phyloP scores from a whole-genome alignment of 2,888 invertebrate species.

The Parasteatoda lunata region DNA sequence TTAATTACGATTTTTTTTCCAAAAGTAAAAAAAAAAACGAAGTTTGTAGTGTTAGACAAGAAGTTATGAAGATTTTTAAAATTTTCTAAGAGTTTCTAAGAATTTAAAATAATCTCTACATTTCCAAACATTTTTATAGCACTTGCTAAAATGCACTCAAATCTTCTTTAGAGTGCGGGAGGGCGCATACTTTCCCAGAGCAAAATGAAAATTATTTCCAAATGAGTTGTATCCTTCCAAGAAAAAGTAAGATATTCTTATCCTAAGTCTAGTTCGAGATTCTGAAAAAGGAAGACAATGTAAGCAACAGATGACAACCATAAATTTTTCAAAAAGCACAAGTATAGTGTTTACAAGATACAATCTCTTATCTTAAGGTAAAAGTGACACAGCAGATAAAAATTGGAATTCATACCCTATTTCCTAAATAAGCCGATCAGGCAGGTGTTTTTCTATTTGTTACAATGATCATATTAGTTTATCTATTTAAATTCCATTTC shows the following conservation, averaged over 20 bases:
- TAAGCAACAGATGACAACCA: conserved; percentile 35
- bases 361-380: conserved; percentile 43
- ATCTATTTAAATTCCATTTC: no score
- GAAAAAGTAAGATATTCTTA: neutral
- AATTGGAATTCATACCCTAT: conserved; percentile 34
- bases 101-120: no score
- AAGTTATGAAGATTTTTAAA: no score
- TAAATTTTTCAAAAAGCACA: conserved; percentile 50
- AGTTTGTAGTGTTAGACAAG: no score
- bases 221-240: neutral
- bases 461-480: no score
- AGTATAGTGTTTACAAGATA: conserved; percentile 55
- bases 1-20: no score
- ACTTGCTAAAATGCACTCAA: neutral
- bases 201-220: neutral
- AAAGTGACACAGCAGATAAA: conserved; percentile 46
- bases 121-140: no score
- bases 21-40: no score
- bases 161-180: neutral
- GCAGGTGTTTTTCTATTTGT: conserved; percentile 13
- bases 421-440: conserved; percentile 28
- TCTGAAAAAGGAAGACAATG: conserved; percentile 7
- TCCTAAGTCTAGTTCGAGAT: no score
- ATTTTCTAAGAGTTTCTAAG: no score
- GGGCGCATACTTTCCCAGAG: neutral